phyloP scores from a whole-genome alignment of 2,797 vertebrate genomes.

The Gambelia wislizenii region DNA sequence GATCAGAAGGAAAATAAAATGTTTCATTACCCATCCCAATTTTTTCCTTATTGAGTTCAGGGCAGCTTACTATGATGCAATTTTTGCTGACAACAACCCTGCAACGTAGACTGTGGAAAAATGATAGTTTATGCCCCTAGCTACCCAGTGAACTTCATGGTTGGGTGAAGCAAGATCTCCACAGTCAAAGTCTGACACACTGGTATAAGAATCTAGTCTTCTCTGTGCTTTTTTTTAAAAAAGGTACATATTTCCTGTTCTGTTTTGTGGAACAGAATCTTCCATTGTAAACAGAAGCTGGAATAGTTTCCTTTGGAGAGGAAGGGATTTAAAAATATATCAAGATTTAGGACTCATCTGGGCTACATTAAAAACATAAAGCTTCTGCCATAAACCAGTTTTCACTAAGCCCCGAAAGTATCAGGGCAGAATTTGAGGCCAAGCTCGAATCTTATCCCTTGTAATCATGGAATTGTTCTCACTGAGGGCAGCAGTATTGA shows the following conservation, averaged over 20 bases:
- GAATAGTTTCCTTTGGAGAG: not conserved
- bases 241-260: not conserved
- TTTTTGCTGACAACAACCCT: not conserved
- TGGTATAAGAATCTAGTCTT: not conserved
- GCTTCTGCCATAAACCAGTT: not conserved
- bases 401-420: accelerated
- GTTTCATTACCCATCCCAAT: not conserved
- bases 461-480: not conserved
- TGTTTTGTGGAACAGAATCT: not conserved
- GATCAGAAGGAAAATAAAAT: not conserved
- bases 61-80: too few species aligned
- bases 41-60: not conserved
- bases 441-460: accelerated
- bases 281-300: not conserved
- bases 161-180: not conserved
- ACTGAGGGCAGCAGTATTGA: not conserved
- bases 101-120: not conserved
- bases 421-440: not conserved
- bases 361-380: not conserved
- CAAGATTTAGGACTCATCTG: slow-evolving; percentile 8
- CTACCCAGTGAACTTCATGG: not conserved
- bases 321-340: slow-evolving; percentile 8
- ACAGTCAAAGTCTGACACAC: not conserved
- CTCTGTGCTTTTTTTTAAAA: not conserved
- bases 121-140: not conserved